Evolutionary conservation across 2,888 invertebrate species (phyloP).

Genomic region (Noctua pronuba): DNA sequence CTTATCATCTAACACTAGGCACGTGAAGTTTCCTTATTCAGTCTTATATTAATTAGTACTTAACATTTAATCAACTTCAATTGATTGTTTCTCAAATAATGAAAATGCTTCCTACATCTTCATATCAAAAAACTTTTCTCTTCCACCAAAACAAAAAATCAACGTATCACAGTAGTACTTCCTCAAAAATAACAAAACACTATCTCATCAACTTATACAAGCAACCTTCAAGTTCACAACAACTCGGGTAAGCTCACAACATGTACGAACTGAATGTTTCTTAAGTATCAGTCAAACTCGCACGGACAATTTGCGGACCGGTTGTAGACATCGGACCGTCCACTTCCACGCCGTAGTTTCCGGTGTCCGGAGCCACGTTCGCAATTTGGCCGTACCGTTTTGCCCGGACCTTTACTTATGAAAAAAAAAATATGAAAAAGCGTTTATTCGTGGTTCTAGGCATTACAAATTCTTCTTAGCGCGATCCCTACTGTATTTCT

Average conservation of each 20-base stretch:
- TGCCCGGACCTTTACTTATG: neutral
- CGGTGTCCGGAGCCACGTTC: neutral
- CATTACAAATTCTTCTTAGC: conserved; percentile 38
- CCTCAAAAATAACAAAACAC: neutral
- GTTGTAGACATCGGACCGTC: neutral
- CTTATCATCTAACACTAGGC: too few relatives aligned
- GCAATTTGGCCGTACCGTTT: neutral
- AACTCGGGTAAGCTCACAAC: neutral
- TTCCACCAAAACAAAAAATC: neutral
- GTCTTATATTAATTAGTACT: too few relatives aligned
- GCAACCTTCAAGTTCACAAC: neutral
- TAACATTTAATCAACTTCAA: too few relatives aligned
- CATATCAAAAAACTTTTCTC: neutral
- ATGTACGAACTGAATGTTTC: neutral
- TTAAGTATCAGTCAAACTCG: neutral
- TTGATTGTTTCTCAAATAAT: too few relatives aligned
- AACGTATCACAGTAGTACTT: too few relatives aligned
- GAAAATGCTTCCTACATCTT: too few relatives aligned
- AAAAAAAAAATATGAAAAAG: too few relatives aligned
- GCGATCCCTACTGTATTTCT: conserved; percentile 44
- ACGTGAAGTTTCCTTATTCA: too few relatives aligned
- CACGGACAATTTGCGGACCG: neutral
- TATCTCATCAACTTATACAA: neutral
- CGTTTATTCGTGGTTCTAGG: too few relatives aligned
- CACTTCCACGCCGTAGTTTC: too few relatives aligned